Evolutionary conservation across 2,888 invertebrate species (phyloP).

Genomic region (Atrina japonica): DNA sequence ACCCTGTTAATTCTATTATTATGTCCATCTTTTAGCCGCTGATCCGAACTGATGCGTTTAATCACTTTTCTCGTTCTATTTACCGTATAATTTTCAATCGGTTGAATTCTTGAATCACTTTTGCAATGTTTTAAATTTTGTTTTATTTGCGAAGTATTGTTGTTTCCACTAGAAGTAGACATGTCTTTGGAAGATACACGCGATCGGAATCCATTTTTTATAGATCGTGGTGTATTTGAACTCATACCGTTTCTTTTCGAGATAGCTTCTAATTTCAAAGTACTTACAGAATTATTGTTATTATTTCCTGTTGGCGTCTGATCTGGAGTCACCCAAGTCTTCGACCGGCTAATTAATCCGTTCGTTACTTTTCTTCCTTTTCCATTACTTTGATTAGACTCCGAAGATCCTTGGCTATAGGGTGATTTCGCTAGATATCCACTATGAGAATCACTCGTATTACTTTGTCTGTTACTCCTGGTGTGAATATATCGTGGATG

Average conservation of each 20-base stretch:
- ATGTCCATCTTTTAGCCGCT: conserved; percentile 9
- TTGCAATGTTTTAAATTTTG: conserved; percentile 33
- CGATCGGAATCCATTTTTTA: conserved; percentile 21
- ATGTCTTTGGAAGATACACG: conserved; percentile 46
- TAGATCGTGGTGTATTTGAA: conserved; percentile 27
- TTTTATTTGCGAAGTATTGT: conserved; percentile 37
- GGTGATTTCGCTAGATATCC: conserved; percentile 30
- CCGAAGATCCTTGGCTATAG: conserved; percentile 33
- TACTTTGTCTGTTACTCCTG: conserved; percentile 33
- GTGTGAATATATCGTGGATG: conserved; percentile 22
- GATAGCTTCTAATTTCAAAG: conserved; percentile 36
- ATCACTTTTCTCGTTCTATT: conserved; percentile 30
- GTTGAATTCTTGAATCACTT: conserved; percentile 43
- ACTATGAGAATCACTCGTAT: conserved; percentile 41
- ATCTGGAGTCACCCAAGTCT: conserved; percentile 41
- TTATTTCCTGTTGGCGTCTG: conserved; percentile 19
- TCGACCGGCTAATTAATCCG: conserved; percentile 24
- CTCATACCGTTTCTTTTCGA: conserved; percentile 28
- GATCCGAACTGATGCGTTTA: conserved; percentile 36
- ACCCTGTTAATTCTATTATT: conserved; percentile 27
- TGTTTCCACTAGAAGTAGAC: conserved; percentile 44
- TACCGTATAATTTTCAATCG: conserved; percentile 34
- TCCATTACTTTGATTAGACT: conserved; percentile 25
- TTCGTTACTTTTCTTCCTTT: conserved; percentile 12
- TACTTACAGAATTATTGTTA: conserved; percentile 10